Evolutionary conservation across 1,140 invertebrate species (phyloP).

Genomic region (Calephelis nemesis): DNA sequence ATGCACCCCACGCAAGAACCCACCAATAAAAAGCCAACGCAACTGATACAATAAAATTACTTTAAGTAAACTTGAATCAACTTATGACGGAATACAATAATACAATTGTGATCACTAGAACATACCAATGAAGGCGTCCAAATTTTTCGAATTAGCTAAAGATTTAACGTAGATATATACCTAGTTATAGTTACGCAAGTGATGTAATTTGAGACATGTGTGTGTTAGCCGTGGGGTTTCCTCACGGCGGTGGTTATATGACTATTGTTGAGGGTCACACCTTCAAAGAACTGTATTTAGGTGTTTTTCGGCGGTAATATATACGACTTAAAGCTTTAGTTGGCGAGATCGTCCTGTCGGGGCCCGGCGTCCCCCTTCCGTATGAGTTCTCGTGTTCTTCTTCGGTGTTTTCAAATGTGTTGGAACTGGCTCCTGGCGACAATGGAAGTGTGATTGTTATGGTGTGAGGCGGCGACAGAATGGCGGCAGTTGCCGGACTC

Average conservation of each 20-base stretch:
- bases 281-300: too few species aligned
- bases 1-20: constrained; percentile 34
- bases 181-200: constrained; percentile 28
- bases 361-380: too few species aligned
- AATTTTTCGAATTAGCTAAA: constrained; percentile 65
- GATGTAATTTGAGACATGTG: constrained; percentile 39
- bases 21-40: constrained; percentile 32
- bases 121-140: constrained; percentile 71
- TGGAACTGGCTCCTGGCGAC: too few species aligned
- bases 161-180: constrained; percentile 38
- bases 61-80: constrained; percentile 34
- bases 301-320: too few species aligned
- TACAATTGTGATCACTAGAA: constrained; percentile 70
- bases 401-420: too few species aligned
- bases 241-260: constrained; percentile 28
- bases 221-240: constrained; percentile 24
- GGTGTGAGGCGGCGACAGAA: constrained; percentile 40
- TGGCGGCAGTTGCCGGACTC: constrained; percentile 70
- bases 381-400: too few species aligned
- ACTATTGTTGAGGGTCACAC: constrained; percentile 24
- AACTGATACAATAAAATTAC: constrained; percentile 40
- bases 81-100: constrained; percentile 75
- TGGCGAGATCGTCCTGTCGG: too few species aligned
- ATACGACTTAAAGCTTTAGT: too few species aligned
- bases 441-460: constrained; percentile 27